Conservation (phyloP, 2,113 vertebrate species). For the Anoura caudifer region DNA sequence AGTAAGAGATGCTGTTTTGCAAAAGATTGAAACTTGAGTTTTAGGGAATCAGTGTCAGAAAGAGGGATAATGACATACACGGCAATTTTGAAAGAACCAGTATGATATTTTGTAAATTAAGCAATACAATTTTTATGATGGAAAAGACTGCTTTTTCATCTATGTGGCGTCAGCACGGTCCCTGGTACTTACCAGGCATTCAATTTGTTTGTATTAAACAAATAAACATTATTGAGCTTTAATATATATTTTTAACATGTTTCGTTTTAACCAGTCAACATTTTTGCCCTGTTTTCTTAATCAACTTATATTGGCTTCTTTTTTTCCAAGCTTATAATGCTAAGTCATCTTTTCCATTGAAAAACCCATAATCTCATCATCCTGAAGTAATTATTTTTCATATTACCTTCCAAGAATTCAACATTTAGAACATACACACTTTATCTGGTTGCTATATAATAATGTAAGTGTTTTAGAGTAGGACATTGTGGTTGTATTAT, state of each 20-base stretch:
- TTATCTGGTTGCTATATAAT: neutral
- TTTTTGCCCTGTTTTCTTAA: neutral
- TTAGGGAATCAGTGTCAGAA: slow-evolving; percentile 32
- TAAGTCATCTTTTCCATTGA: neutral
- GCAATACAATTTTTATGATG: neutral
- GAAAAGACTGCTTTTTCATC: neutral
- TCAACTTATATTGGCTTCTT: neutral
- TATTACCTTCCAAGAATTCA: neutral
- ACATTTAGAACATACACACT: neutral
- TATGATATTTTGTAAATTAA: neutral
- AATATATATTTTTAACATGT: neutral
- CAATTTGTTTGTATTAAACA: neutral
- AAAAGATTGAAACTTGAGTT: slow-evolving; percentile 15
- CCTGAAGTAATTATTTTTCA: neutral
- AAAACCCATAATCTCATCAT: neutral
- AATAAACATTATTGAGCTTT: neutral
- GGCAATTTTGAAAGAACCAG: neutral
- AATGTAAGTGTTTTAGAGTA: neutral
- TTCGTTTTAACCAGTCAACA: neutral
- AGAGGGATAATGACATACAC: neutral
- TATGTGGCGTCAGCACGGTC: neutral
- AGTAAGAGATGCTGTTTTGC: neutral
- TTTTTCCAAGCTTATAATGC: neutral
- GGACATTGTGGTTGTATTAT: neutral
- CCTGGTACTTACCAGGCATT: neutral